Evolutionary conservation across 2,797 vertebrate genomes (phyloP), one percentile per base, ranked within the genome.

Genomic region (Choloepus didactylus): DNA sequence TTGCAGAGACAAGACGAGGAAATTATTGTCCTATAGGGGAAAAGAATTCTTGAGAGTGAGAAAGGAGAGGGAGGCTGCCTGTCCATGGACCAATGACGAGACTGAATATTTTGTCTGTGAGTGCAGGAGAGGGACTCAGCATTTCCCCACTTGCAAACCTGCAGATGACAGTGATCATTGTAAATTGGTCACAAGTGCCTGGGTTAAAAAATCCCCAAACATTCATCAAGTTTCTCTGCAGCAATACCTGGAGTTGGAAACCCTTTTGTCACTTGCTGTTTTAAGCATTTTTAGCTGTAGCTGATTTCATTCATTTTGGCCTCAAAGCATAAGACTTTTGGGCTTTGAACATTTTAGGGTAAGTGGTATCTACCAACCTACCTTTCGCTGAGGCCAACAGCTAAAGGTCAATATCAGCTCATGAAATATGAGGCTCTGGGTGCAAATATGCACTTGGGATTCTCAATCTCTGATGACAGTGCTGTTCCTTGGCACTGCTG

Each of bases 1-100:
- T 96, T 77, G 56, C 82, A 29, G 76, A 95, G 85, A 92, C 1
- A 25, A 69, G 56, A 95, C 44, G 86, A 94, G 80, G 10, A 97
- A 96, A 87, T 95, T 80, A 96, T 97, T 38, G 83, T 94, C 62
- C 94, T 96, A 21, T 2, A 46, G 93, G 93, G 96, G 83, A 60
- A 90, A 95, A 84, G 91, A 76, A 95, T 96, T 93, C 96, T 96
- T 96, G 67, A 3, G 92, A 94, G 95, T 90, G 46, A 91, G 80
- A 35, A 77, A 29, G 54, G 83, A 62, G 80, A 29, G 86, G 67
- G 67, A 29, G n/a, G 67, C 54, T 16, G 70, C 18, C 56, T 66
- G 46, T n/a, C 35, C 38, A 4, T 6, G 41, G 88, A 54, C 96
- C 95, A 95, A 51, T 84, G 92, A 75, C 3, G 19, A 64, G 85